A percentile compares a stretch with the other conserved stretches of the same genome.
These are phyloP conservation scores for Echinometra lucunter DNA, from an alignment of 53 echinoderm and acorn worm genomes.

Conservation along the genomic window DNA sequence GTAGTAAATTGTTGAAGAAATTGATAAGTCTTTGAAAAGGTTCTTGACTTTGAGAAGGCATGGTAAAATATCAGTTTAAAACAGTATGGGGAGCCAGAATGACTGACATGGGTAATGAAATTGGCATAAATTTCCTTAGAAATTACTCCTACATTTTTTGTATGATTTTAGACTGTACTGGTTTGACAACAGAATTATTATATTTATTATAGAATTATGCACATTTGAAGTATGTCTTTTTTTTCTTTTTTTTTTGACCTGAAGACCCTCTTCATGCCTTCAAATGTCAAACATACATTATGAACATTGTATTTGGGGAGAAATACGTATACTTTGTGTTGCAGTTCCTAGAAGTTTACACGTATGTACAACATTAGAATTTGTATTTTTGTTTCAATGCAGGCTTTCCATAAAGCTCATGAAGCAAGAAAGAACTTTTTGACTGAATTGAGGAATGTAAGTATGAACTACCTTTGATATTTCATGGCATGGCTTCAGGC, in stretches of 20 bases:
- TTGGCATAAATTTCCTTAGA: background rate
- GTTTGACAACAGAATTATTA: too few relatives aligned
- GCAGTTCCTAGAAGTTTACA: too few relatives aligned
- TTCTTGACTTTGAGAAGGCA: background rate
- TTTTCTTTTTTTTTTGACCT: too few relatives aligned
- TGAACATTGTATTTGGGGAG: background rate
- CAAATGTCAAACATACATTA: background rate
- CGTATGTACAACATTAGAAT: background rate
- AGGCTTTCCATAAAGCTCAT: slow-evolving; percentile 99
- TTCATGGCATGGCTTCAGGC: background rate
- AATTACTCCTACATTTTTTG: background rate
- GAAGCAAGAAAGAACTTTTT: slow-evolving; percentile 88
- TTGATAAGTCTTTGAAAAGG: background rate
- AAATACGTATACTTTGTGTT: background rate
- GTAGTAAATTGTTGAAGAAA: background rate
- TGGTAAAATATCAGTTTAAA: background rate
- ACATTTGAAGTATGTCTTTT: too few relatives aligned
- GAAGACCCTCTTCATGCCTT: too few relatives aligned
- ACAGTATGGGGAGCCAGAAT: background rate
- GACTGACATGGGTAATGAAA: background rate
- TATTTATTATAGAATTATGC: too few relatives aligned
- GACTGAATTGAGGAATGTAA: slow-evolving; percentile 94
- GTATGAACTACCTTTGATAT: too few relatives aligned
- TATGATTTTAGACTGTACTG: too few relatives aligned
- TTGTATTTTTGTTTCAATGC: slow-evolving; percentile 39